These are phyloP conservation scores for Ormyrus thymus DNA, from an alignment of 2,888 invertebrate genomes.

Conservation along the genomic window DNA sequence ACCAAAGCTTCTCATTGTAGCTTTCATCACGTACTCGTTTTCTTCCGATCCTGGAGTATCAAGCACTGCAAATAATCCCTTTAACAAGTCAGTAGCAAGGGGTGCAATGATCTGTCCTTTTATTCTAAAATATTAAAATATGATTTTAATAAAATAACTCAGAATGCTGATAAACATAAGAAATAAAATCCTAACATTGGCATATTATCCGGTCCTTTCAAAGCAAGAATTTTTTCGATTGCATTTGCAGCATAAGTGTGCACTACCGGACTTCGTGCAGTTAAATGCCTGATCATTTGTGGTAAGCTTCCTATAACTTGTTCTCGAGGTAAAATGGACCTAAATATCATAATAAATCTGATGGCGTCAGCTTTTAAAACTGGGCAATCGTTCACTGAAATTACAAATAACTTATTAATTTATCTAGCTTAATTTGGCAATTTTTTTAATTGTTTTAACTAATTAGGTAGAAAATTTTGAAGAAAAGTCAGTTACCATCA, in stretches of 20 bases:
- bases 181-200: slow-evolving; percentile 75
- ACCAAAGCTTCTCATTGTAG: slow-evolving; percentile 92
- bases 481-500: slow-evolving; percentile 77
- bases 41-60: slow-evolving; percentile 86
- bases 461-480: slow-evolving; percentile 11
- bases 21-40: slow-evolving; percentile 99
- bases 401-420: slow-evolving; percentile 28
- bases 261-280: slow-evolving; percentile 88
- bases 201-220: slow-evolving; percentile 80
- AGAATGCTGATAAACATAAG: slow-evolving; percentile 60
- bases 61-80: slow-evolving; percentile 86
- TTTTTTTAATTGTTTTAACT: slow-evolving; percentile 7
- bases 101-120: slow-evolving; percentile 81
- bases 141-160: slow-evolving; percentile 23
- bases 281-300: slow-evolving; percentile 85
- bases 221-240: slow-evolving; percentile 89
- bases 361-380: slow-evolving; percentile 97
- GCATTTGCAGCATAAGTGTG: slow-evolving; percentile 96
- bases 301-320: slow-evolving; percentile 86
- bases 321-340: slow-evolving; percentile 90
- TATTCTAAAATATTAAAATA: slow-evolving; percentile 74
- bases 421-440: background rate
- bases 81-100: slow-evolving; percentile 82
- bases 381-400: slow-evolving; percentile 89
- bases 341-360: slow-evolving; percentile 97